Evolutionary conservation across 2,797 vertebrate species (phyloP).

Genomic region (Nannoperca australis): DNA sequence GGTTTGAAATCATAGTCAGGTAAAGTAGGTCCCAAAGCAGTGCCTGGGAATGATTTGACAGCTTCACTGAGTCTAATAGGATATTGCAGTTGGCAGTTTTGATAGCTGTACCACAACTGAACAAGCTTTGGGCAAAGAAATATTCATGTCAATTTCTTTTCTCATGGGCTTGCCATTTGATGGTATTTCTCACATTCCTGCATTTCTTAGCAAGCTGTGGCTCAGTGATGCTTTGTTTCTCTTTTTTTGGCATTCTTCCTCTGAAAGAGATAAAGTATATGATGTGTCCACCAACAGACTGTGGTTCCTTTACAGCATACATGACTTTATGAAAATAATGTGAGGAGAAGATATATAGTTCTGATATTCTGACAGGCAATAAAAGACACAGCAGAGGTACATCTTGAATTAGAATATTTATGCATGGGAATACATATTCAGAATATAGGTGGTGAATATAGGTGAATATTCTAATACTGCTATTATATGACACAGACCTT

Average conservation of each 20-base stretch:
- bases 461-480: not conserved
- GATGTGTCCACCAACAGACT: conserved; percentile 28
- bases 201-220: conserved; percentile 10
- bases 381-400: not conserved
- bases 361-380: conserved; percentile 5
- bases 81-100: conserved; percentile 30
- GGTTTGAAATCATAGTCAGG: conserved; percentile 36
- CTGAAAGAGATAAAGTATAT: conserved; percentile 41
- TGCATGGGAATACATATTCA: not conserved
- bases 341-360: not conserved
- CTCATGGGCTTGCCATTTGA: not conserved
- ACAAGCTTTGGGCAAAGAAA: conserved; percentile 17
- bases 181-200: conserved; percentile 12
- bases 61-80: conserved; percentile 23
- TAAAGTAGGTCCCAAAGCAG: conserved; percentile 28
- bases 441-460: not conserved
- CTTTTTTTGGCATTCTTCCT: conserved; percentile 24
- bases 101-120: conserved; percentile 24
- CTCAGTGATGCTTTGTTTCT: conserved; percentile 11
- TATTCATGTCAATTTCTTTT: conserved; percentile 7
- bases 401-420: not conserved
- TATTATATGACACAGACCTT: not conserved
- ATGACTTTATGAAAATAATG: conserved; percentile 21
- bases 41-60: conserved; percentile 26
- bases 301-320: conserved; percentile 3